These are phyloP conservation scores for Trichonephila inaurata DNA, from an alignment of 1,140 invertebrate species.

Conservation along the genomic window DNA sequence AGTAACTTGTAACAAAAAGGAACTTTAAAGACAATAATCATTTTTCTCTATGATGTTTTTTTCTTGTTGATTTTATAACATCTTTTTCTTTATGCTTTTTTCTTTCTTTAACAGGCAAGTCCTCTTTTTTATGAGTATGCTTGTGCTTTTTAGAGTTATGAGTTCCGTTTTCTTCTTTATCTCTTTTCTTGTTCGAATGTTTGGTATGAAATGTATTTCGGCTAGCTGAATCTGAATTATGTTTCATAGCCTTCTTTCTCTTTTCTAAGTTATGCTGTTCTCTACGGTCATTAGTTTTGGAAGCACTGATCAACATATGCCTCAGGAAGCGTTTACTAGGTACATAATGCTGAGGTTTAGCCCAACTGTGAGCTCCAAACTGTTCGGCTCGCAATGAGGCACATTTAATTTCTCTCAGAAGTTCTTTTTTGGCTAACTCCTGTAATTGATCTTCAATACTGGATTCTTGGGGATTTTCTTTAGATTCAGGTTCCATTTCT, in stretches of 20 bases:
- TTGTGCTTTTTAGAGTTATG: slow-evolving; percentile 29
- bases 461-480: not conserved
- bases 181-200: not conserved
- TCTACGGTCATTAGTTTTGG: slow-evolving; percentile 55
- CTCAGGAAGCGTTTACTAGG: slow-evolving; percentile 67
- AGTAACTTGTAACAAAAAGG: not conserved
- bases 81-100: not conserved
- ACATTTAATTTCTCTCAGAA: slow-evolving; percentile 67
- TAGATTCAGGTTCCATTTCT: not conserved
- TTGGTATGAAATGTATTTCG: not conserved
- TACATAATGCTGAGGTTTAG: slow-evolving; percentile 67
- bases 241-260: not conserved
- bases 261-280: not conserved
- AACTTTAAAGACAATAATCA: not conserved
- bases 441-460: slow-evolving; percentile 41
- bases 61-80: not conserved
- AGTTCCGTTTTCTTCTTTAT: not conserved
- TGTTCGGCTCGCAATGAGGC: slow-evolving; percentile 64
- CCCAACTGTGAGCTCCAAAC: slow-evolving; percentile 72
- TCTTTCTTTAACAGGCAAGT: not conserved
- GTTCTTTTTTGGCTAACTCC: slow-evolving; percentile 67
- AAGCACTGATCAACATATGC: slow-evolving; percentile 57
- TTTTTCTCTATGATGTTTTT: not conserved
- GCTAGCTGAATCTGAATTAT: not conserved
- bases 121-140: not conserved